Percentiles rank a stretch among this genome's conserved stretches.
Conservation (phyloP, 1,140 invertebrate genomes). For the Tyrophagus putrescentiae region DNA sequence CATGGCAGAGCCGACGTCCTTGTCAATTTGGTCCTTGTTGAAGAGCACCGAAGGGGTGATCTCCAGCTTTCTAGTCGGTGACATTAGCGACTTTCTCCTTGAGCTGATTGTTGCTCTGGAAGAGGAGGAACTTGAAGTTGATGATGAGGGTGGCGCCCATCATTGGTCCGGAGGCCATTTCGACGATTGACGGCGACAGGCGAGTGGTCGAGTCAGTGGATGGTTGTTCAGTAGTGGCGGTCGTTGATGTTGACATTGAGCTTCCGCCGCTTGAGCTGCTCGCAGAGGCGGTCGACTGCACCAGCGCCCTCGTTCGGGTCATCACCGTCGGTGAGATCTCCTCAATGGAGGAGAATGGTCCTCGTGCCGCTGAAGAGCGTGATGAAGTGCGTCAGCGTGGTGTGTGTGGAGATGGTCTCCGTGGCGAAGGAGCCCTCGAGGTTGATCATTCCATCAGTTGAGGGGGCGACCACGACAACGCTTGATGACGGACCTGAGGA, state of each 20-base stretch:
- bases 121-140: not conserved
- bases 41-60: not conserved
- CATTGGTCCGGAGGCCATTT: not conserved
- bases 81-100: not conserved
- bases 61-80: no score
- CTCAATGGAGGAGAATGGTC: conserved; percentile 26
- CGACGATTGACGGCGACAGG: not conserved
- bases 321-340: conserved; percentile 26
- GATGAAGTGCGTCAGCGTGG: conserved; percentile 27
- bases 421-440: conserved; percentile 8
- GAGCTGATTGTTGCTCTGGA: not conserved
- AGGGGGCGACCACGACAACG: not conserved
- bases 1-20: not conserved
- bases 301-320: conserved; percentile 17
- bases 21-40: conserved; percentile 1
- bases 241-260: not conserved
- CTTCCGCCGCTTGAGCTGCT: not conserved
- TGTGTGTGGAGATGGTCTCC: conserved; percentile 20
- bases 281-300: not conserved
- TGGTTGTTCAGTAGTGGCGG: not conserved
- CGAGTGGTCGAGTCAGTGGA: not conserved
- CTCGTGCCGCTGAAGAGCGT: conserved; percentile 27
- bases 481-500: not conserved
- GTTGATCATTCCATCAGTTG: not conserved
- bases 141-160: not conserved